Evolutionary conservation across 1,140 invertebrate genomes (phyloP), one percentile per base, ranked within the genome.

Genomic region (Philotrypesis tridentata): DNA sequence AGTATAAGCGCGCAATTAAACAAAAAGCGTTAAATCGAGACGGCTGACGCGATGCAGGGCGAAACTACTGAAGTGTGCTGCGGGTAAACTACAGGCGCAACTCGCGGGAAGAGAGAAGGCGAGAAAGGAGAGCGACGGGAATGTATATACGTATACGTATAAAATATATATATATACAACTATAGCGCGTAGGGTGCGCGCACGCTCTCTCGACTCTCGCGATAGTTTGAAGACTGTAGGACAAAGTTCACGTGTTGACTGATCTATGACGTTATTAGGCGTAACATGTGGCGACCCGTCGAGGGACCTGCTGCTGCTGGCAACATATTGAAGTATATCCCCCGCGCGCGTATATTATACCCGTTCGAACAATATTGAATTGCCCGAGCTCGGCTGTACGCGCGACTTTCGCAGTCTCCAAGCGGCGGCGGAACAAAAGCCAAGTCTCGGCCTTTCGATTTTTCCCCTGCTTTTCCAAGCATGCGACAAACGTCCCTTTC

Each of bases 261-360:
- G 85, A 89, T 88, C 86, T 88, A 86, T 87, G 85, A 85, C 83
- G 85, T 87, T 87, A 88, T 88, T 87, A 88, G 87, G 85, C 79
- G 86, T 85, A 87, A 87, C 87, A 89, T 85, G 85, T 88, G 87
- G 87, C 86, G 85, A 86, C 86, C 84, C 82, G 82, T 85, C 55
- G 48, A 17, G 70, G 68, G 79, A 78, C 83, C 84, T 82, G 85
- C 83, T 83, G 85, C 83, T 75, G 84, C 60, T 83, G 82, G 84
- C 84, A 84, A 86, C 86, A 87, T 88, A 87, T 88, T 87, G 85
- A 83, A 85, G 77, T 71, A 79, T 79, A 70, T 71, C 77, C 40
- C 43, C 25, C n/a, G n/a, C n/a, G n/a, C n/a, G n/a, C n/a, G n/a
- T n/a, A n/a, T n/a, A n/a, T n/a, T n/a, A n/a, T n/a, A n/a, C n/a